Conservation (phyloP, 2,888 invertebrate genomes). For the Perizoma affinitatum region DNA sequence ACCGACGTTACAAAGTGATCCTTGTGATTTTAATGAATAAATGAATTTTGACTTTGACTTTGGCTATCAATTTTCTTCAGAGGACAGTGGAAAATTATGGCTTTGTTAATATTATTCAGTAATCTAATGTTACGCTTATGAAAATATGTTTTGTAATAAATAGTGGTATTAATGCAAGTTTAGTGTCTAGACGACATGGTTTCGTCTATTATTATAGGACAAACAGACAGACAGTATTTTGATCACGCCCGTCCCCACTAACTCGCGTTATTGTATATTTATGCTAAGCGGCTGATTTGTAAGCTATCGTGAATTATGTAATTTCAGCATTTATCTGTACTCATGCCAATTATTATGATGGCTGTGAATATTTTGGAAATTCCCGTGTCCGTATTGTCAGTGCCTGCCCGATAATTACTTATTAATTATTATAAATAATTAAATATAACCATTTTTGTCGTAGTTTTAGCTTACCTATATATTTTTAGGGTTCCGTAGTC, state of each 20-base stretch:
- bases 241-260: slow-evolving; percentile 29
- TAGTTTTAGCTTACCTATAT: too few species aligned
- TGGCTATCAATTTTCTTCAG: too few species aligned
- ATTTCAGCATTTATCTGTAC: slow-evolving; percentile 10
- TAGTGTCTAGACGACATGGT: slow-evolving; percentile 19
- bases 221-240: slow-evolving; percentile 25
- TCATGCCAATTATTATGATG: slow-evolving; percentile 11
- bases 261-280: slow-evolving; percentile 34
- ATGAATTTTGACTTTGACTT: too few species aligned
- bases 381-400: too few species aligned
- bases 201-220: slow-evolving; percentile 16
- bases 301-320: slow-evolving; percentile 17
- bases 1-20: too few species aligned
- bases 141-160: slow-evolving; percentile 1
- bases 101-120: background rate
- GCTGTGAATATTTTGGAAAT: too few species aligned
- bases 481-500: too few species aligned
- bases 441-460: too few species aligned
- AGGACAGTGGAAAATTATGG: background rate
- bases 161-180: background rate
- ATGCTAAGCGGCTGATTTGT: slow-evolving; percentile 27
- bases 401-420: too few species aligned
- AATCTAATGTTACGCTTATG: background rate
- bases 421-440: too few species aligned
- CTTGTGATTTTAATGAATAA: too few species aligned